Evolutionary conservation across 2,888 invertebrate species (phyloP).

Genomic region (Pristionchus japonicus): DNA sequence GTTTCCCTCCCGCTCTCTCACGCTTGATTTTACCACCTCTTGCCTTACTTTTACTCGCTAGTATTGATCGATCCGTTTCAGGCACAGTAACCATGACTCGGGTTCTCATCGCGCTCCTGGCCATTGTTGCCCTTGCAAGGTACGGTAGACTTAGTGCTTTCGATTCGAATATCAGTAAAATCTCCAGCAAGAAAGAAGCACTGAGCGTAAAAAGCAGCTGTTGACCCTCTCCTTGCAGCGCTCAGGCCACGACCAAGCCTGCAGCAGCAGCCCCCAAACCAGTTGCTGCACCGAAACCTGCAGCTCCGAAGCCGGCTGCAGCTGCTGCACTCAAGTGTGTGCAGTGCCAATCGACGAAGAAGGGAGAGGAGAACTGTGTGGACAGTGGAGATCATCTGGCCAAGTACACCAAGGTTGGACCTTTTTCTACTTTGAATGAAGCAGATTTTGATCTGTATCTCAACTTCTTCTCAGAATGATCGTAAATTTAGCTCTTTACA

Average conservation of each 20-base stretch:
- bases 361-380: constrained; percentile 31
- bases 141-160: background rate
- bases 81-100: constrained; percentile 31
- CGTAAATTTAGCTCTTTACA: background rate
- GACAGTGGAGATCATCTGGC: constrained; percentile 23
- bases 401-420: constrained; percentile 5
- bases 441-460: background rate
- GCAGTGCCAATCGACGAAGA: constrained; percentile 10
- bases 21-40: background rate
- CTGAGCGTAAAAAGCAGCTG: background rate
- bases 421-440: background rate
- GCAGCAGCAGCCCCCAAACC: constrained; percentile 25
- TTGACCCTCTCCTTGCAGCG: background rate
- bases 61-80: constrained; percentile 2
- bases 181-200: background rate
- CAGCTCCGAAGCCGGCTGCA: background rate
- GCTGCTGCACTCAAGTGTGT: constrained; percentile 31
- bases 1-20: background rate
- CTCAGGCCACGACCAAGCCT: background rate
- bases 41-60: background rate
- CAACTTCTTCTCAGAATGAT: background rate
- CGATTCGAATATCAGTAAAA: background rate
- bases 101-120: constrained; percentile 33
- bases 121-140: constrained; percentile 20
- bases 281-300: background rate